Base-by-base conservation (phyloP, 2,888 invertebrate species). In the Phanerotoma sp. region DNA sequence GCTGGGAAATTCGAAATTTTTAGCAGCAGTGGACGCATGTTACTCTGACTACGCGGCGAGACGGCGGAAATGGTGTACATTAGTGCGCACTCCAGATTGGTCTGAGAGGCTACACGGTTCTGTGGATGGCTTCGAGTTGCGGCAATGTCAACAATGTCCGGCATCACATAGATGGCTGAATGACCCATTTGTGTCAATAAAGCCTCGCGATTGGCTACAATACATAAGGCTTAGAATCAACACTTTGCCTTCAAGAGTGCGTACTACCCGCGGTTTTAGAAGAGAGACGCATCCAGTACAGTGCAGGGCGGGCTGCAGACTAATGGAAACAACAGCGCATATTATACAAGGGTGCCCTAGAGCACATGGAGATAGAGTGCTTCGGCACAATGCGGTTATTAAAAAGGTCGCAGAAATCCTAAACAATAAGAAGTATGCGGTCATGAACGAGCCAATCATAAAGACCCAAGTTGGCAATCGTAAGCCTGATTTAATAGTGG, bases 331-430 rank as follows among this genome's bases (percentile, higher is more conserved):
- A 0, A 64, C 68, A 30, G 67, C 66, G 21, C 72, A 72, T 32
- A 45, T 68, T 6, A 58, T 72, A 18, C 73, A 75, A 33, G 47
- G 58, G 25, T 73, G 73, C 53, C 51, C 52, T 22, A 41, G 70
- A n/a, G 73, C 73, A 1, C 72, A 75, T 54, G 71, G 70, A 61
- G 71, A 67, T 3, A 57, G 70, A 3, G 57, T 75, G 1, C 38
- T 60, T 21, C 61, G 74, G 4, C 74, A 75, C 40, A 62, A 73
- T 7, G 66, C 60, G 3, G 52, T 68, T n/a, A n/a, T n/a, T n/a
- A n/a, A n/a, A n/a, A n/a, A n/a, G n/a, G n/a, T n/a, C n/a, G n/a
- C n/a, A n/a, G n/a, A n/a, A n/a, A n/a, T n/a, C n/a, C n/a, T n/a
- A n/a, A n/a, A n/a, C n/a, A n/a, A n/a, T n/a, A n/a, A n/a, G n/a